phyloP scores from a whole-genome alignment of 2,888 invertebrate species.

The Spisula subtruncata region DNA sequence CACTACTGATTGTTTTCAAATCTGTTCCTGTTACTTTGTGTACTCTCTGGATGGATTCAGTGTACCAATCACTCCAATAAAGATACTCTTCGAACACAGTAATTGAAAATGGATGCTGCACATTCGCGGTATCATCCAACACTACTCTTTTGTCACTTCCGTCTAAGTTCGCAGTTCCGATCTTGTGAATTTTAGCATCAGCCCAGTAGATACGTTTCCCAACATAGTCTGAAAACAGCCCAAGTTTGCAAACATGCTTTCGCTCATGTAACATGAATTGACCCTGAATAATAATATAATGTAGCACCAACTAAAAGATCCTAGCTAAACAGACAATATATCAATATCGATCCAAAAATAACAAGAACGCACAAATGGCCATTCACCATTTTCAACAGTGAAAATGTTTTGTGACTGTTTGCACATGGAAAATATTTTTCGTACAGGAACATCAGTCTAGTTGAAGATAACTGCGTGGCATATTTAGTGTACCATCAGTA shows the following conservation, averaged over 20 bases:
- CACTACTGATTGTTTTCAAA: constrained; percentile 90
- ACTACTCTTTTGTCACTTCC: constrained; percentile 92
- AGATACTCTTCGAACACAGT: constrained; percentile 99
- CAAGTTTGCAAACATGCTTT: background rate
- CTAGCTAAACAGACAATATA: background rate
- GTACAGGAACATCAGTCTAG: no score
- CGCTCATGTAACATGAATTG: background rate
- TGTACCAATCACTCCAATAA: constrained; percentile 99
- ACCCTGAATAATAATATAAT: background rate
- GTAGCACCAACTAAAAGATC: background rate
- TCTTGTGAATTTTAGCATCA: constrained; percentile 96
- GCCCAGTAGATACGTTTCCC: constrained; percentile 97
- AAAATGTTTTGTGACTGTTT: no score
- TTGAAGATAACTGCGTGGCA: background rate
- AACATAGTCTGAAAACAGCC: constrained; percentile 91
- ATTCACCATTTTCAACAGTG: no score
- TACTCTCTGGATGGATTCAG: constrained; percentile 96
- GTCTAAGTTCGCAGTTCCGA: constrained; percentile 96
- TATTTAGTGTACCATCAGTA: background rate
- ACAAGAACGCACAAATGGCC: no score
- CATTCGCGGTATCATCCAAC: constrained; percentile 90
- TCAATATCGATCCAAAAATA: background rate
- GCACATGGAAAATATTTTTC: no score
- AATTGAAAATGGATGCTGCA: constrained; percentile 98
- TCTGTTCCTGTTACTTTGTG: constrained; percentile 97